Base-by-base conservation (phyloP, 2,888 invertebrate genomes). In the Oscheius myriophilus region DNA sequence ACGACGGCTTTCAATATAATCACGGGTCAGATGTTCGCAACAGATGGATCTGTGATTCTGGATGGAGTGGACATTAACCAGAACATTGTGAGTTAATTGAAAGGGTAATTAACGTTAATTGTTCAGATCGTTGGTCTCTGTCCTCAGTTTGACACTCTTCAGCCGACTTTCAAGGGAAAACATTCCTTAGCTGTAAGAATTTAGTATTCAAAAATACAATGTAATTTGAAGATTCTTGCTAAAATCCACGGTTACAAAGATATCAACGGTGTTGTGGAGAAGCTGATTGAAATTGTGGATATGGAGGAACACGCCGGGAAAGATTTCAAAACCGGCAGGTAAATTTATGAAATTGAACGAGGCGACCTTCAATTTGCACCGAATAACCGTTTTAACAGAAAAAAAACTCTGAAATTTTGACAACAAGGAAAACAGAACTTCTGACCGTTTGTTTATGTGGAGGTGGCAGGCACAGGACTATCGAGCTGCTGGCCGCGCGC, bases 301-400 rank as follows among this genome's bases (percentile, higher is more conserved):
- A 75, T 84, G 80, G 46, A 66, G 23, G 74, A 69, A 26, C 79
- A 82, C 33, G 82, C 72, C n/a, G 72, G 81, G 68, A 84, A 82
- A 62, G 61, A 74, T 25, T 71, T 80, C 9, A 41, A 72, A 21
- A 69, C 64, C 61, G 73, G 62, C 70, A 80, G 80, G 57, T 41
- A 16, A 41, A 57, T 89, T 92, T 3, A 90, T 93, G 69, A 89
- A 93, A 72, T 87, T 93, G 87, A 79, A 80, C 62, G 82, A 83
- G 51, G 83, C 84, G 33, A 78, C 79, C 4, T 80, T 83, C n/a
- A 84, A 92, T 41, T 89, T 88, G 87, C 88, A 89, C 83, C 91
- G 91, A 0, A 89, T 88, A 57, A 26, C n/a, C n/a, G n/a, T n/a
- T n/a, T n/a, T n/a, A n/a, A n/a, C n/a, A n/a, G n/a, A n/a, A n/a